Percentiles rank a stretch among this genome's conserved stretches.
These are phyloP conservation scores for Aethes cnicana DNA, from an alignment of 2,888 invertebrate species.

Conservation along the genomic window DNA sequence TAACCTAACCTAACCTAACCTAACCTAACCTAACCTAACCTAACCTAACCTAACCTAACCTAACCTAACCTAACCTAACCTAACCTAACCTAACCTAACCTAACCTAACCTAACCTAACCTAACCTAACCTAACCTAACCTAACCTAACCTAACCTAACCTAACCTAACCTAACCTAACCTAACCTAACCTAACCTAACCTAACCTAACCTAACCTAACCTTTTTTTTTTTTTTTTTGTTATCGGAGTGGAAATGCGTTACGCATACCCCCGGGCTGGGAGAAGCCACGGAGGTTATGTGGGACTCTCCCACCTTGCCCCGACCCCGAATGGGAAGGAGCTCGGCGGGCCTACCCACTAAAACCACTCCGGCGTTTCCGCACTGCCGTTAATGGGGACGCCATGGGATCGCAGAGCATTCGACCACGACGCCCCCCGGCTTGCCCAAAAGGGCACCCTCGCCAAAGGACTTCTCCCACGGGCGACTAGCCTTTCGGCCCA, in stretches of 20 bases:
- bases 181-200: neutral
- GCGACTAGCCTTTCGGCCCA: too few species aligned
- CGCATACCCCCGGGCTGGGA: too few species aligned
- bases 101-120: neutral
- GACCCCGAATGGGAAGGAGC: too few species aligned
- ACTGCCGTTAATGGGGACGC: too few species aligned
- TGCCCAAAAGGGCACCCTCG: too few species aligned
- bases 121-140: neutral
- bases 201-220: slow-evolving; percentile 11
- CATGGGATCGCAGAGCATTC: too few species aligned
- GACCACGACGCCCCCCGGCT: too few species aligned
- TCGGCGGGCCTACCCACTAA: too few species aligned
- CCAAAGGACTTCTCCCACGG: too few species aligned
- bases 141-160: neutral
- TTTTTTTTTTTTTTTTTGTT: neutral
- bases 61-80: slow-evolving; percentile 3
- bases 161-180: neutral
- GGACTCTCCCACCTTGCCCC: too few species aligned
- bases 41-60: slow-evolving; percentile 7
- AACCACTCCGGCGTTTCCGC: too few species aligned
- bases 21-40: slow-evolving; percentile 14
- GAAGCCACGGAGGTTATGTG: too few species aligned
- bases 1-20: slow-evolving; percentile 13
- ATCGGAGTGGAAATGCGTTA: neutral
- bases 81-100: neutral